Base-by-base conservation (phyloP, 2,888 invertebrate genomes). In the Andrena fulva region DNA sequence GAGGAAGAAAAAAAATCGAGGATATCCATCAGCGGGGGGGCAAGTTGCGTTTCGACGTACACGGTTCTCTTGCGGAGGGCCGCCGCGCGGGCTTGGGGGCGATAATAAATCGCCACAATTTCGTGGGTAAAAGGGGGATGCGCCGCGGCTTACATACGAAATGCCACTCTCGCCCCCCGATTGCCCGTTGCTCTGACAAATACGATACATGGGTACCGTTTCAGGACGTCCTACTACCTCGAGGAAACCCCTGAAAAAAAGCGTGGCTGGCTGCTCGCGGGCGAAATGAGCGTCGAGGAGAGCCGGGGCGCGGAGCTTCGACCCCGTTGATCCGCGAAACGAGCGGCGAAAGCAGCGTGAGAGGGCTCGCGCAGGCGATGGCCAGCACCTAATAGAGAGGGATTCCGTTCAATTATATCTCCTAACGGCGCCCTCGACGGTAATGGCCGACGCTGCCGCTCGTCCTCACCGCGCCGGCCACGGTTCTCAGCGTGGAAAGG, bases 351-450 rank as follows among this genome's bases (percentile, higher is more conserved):
- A 63, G 71, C 24, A 77, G 80, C 82, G 83, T 79, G 79, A 12
- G 33, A 76, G 50, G 10, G 60, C 33, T 83, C 71, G 85, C 81
- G 74, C 42, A 89, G 90, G 90, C 89, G 90, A 91, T 90, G 90
- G 88, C 86, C 85, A 16, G 87, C 70, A 85, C 87, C 86, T 91
- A 91, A 91, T 91, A 91, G 89, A 89, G 90, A 91, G 87, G 90
- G 89, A 92, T 91, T 90, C 85, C 86, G 90, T 91, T 92, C 91
- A 92, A 92, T 92, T 92, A 92, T 91, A 87, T 87, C 89, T 91
- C 90, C 91, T 88, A 87, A 89, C 89, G 82, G 85, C 77, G 86
- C 90, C 90, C 82, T 83, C 73, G 63, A 72, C 82, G 76, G 89
- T 91, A 90, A 91, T 90, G 87, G 89, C 78, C 70, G 27, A 56